These are phyloP conservation scores for Argyrosomus japonicus DNA, from an alignment of 2,113 vertebrate genomes.

Conservation along the genomic window DNA sequence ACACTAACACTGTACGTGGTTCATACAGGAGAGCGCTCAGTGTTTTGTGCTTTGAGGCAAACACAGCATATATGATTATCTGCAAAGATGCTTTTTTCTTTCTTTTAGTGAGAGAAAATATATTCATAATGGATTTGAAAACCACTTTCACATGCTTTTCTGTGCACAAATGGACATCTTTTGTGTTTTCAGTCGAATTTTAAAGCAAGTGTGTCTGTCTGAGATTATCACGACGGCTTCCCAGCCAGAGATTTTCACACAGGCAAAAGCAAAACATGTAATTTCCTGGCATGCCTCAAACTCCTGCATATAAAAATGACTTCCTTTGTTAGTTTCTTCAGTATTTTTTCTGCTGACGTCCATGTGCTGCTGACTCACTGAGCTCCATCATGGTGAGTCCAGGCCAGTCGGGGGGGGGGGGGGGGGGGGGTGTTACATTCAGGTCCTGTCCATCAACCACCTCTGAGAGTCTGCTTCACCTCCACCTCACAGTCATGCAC, in stretches of 20 bases:
- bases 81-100: not conserved
- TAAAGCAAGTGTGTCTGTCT: constrained; percentile 3
- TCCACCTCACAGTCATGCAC: not conserved
- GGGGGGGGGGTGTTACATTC: not conserved
- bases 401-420: not conserved
- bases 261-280: constrained; percentile 17
- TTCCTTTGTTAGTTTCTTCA: constrained; percentile 1
- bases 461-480: constrained; percentile 1
- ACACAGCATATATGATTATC: not conserved
- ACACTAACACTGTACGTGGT: not conserved
- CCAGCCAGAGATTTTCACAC: constrained; percentile 8
- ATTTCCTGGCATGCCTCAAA: constrained; percentile 1
- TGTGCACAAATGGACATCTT: not conserved
- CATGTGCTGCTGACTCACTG: constrained; percentile 45
- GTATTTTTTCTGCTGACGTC: constrained; percentile 11
- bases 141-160: not conserved
- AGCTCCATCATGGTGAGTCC: constrained; percentile 14
- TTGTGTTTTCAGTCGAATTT: not conserved
- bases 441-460: not conserved
- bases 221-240: constrained; percentile 1
- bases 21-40: not conserved
- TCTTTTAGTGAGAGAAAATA: not conserved
- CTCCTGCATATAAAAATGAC: constrained; percentile 2
- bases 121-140: not conserved
- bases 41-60: not conserved